Conservation (phyloP, 2,113 vertebrate genomes). For the Alligator sinensis region DNA sequence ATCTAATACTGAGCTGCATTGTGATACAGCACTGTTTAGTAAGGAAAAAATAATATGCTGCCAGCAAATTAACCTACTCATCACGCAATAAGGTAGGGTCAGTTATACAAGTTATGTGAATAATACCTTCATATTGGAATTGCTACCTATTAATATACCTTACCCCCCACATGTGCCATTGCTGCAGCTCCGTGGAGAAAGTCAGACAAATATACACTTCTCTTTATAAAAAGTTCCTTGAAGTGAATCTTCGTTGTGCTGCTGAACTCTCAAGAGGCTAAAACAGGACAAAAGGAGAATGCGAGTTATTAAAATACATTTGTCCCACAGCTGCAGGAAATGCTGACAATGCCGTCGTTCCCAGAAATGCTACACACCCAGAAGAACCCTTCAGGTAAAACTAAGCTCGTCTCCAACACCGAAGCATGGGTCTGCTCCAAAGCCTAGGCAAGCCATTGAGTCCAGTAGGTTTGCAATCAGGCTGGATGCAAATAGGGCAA, state of each 20-base stretch:
- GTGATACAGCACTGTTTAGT: neutral
- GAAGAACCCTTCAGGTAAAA: slow-evolving; percentile 49
- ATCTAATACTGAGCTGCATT: neutral
- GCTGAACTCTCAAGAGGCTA: neutral
- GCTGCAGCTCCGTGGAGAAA: neutral
- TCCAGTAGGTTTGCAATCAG: neutral
- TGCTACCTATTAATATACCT: neutral
- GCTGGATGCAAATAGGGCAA: neutral
- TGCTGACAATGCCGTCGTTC: neutral
- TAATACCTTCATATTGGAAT: neutral
- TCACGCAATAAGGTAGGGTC: neutral
- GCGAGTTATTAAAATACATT: neutral
- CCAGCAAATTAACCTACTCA: neutral
- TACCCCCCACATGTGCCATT: neutral
- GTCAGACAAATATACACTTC: neutral
- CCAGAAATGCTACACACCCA: neutral
- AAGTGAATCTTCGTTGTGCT: neutral
- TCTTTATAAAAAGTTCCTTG: neutral
- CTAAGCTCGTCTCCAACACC: neutral
- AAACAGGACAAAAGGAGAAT: neutral
- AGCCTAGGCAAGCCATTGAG: neutral
- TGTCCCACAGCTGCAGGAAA: slow-evolving; percentile 35
- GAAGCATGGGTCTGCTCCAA: neutral
- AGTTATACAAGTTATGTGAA: neutral
- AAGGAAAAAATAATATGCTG: neutral